These are phyloP conservation scores for Seira musarum DNA, from an alignment of 2,888 invertebrate species.

Conservation along the genomic window DNA sequence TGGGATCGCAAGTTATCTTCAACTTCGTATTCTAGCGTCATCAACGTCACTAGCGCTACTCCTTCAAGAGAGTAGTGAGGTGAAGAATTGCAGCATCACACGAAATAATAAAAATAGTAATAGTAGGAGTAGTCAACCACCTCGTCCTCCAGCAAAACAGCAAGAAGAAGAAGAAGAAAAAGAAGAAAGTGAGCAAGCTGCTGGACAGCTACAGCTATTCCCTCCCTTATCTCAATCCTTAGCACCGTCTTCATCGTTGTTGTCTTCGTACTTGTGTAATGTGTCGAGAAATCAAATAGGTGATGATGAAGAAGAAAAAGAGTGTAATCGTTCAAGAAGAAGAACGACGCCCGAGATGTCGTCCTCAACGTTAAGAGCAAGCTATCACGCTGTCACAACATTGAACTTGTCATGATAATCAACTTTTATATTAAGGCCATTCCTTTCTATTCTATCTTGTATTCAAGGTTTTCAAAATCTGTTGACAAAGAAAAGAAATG, in stretches of 20 bases:
- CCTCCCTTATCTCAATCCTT: constrained; percentile 38
- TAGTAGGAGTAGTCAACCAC: constrained; percentile 11
- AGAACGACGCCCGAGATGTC: background rate
- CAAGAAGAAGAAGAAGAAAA: too few relatives aligned
- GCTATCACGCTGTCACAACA: constrained; percentile 13
- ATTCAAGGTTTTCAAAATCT: constrained; percentile 37
- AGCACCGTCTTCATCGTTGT: too few relatives aligned
- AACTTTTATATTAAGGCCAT: constrained; percentile 43
- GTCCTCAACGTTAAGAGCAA: background rate
- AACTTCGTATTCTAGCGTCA: constrained; percentile 50
- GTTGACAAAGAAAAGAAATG: constrained; percentile 14
- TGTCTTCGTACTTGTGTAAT: too few relatives aligned
- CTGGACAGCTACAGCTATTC: constrained; percentile 51
- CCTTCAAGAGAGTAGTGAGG: background rate
- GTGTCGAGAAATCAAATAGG: too few relatives aligned
- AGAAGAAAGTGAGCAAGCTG: constrained; percentile 43
- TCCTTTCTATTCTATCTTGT: constrained; percentile 48
- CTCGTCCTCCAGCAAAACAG: background rate
- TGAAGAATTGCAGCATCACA: background rate
- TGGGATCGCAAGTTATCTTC: constrained; percentile 35
- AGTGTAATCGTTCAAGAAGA: background rate
- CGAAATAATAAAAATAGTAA: constrained; percentile 30
- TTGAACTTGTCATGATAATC: constrained; percentile 51
- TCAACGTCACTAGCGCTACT: constrained; percentile 30
- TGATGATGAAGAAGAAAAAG: too few relatives aligned